A percentile compares a stretch with the other conserved stretches of the same genome.
Evolutionary conservation across 2,113 vertebrate genomes (phyloP).

Genomic region (Laticauda laticaudata): DNA sequence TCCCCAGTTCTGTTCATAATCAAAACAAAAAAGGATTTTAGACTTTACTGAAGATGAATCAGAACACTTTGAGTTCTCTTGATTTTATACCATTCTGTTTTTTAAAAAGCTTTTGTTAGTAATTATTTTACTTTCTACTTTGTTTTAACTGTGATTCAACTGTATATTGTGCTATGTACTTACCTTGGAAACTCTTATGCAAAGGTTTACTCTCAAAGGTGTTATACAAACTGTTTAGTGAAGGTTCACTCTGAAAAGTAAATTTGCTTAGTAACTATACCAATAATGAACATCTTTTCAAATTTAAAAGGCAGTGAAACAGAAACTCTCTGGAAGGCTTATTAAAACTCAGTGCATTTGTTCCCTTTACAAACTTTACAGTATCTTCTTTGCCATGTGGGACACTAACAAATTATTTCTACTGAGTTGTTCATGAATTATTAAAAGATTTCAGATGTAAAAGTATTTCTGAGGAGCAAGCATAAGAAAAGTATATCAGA

Average conservation of each 20-base stretch:
- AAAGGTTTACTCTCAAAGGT: background rate
- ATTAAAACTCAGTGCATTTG: background rate
- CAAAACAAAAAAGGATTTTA: background rate
- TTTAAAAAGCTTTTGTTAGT: background rate
- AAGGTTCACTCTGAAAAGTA: background rate
- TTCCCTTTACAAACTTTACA: background rate
- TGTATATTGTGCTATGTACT: background rate
- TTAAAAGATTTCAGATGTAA: background rate
- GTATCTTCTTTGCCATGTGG: background rate
- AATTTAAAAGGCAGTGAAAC: background rate
- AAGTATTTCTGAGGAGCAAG: background rate
- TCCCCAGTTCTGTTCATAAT: background rate
- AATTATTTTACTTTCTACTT: background rate
- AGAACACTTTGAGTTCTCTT: background rate
- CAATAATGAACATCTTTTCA: background rate
- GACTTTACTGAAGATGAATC: background rate
- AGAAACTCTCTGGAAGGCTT: conserved; percentile 12
- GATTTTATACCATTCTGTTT: background rate
- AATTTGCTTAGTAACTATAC: background rate
- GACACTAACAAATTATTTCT: background rate
- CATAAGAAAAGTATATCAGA: background rate
- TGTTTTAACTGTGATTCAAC: background rate
- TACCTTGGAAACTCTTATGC: no score
- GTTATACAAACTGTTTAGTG: background rate
- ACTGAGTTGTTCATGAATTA: conserved; percentile 25